Conservation (phyloP, 2,797 vertebrate genomes). For the Xiphorhynchus erythropygius region DNA sequence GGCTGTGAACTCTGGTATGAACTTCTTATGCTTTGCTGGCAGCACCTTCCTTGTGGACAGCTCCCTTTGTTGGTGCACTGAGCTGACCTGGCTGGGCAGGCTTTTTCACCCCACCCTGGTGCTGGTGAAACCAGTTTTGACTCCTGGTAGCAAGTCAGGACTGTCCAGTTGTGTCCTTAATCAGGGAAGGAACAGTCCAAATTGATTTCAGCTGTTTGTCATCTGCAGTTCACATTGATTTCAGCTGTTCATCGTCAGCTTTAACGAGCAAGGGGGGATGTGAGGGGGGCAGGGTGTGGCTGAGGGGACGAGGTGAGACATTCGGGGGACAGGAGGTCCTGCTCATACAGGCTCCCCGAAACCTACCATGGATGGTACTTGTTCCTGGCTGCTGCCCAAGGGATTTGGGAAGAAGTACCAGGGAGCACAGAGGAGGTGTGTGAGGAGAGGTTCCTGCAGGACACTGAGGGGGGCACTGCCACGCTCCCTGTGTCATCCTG, state of each 20-base stretch:
- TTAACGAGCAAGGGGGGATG: accelerated
- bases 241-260: background rate
- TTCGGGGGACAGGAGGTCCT: background rate
- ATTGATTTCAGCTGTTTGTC: background rate
- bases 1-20: background rate
- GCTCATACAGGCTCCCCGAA: background rate
- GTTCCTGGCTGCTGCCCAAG: background rate
- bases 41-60: background rate
- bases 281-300: background rate
- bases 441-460: background rate
- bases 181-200: accelerated
- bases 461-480: background rate
- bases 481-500: accelerated
- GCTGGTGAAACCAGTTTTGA: background rate
- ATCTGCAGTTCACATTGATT: accelerated
- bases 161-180: background rate
- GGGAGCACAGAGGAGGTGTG: background rate
- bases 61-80: background rate
- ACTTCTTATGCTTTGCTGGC: background rate
- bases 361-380: accelerated
- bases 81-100: background rate
- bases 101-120: background rate
- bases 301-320: accelerated
- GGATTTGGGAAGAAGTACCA: background rate
- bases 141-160: background rate